phyloP scores from a whole-genome alignment of 2,888 invertebrate genomes.

The Lycaena phlaeas region DNA sequence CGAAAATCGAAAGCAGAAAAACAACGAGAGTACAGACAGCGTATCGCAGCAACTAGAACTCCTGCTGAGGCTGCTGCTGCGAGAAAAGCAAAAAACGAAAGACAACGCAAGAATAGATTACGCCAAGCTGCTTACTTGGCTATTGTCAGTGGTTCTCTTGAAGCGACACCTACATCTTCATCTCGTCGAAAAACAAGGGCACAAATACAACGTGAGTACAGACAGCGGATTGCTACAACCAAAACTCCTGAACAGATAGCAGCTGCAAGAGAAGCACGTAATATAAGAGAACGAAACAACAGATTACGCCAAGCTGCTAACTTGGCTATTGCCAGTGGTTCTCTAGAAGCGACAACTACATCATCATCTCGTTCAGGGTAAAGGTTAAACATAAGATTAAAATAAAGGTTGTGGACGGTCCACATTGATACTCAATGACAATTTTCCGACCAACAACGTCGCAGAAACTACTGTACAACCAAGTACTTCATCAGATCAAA shows the following conservation, averaged over 20 bases:
- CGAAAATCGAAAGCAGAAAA: conserved; percentile 22
- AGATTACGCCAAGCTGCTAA: conserved; percentile 28
- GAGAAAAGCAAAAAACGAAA: conserved; percentile 21
- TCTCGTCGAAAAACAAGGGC: conserved; percentile 20
- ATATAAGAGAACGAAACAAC: conserved; percentile 23
- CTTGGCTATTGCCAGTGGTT: conserved; percentile 21
- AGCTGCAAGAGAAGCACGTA: conserved; percentile 22
- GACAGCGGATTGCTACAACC: conserved; percentile 28
- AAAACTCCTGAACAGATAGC: conserved; percentile 26
- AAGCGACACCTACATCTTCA: conserved; percentile 21
- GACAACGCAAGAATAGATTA: conserved; percentile 25
- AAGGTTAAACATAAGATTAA: no score
- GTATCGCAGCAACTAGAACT: conserved; percentile 27
- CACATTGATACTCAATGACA: conserved; percentile 19
- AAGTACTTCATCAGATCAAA: conserved; percentile 12
- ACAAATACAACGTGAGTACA: conserved; percentile 28
- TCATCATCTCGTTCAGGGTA: conserved; percentile 23
- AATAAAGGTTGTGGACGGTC: conserved; percentile 17
- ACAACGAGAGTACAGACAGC: conserved; percentile 31
- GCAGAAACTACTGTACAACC: conserved; percentile 10
- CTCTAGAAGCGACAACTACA: conserved; percentile 19
- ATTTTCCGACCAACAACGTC: conserved; percentile 9
- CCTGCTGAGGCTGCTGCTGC: conserved; percentile 23
- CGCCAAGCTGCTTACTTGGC: conserved; percentile 26
- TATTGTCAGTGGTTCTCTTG: conserved; percentile 20